Conservation (phyloP, 2,113 vertebrate genomes). For the Noturus placidus region DNA sequence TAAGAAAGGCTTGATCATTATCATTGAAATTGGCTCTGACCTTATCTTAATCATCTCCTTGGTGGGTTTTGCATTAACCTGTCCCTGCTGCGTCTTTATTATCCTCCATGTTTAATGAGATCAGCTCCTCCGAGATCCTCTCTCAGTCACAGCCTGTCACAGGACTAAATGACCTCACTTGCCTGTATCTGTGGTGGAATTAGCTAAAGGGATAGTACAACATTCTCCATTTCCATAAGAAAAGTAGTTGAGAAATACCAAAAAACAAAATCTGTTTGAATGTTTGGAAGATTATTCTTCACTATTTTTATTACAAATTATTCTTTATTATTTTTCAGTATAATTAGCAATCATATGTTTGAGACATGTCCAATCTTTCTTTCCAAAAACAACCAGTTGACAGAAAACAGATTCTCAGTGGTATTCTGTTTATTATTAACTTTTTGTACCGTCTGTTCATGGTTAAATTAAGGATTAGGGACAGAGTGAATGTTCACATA, state of each 20-base stretch:
- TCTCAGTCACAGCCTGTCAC: constrained; percentile 6
- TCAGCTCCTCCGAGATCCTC: constrained; percentile 37
- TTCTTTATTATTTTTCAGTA: background rate
- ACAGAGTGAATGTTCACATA: background rate
- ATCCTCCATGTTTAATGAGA: constrained; percentile 38
- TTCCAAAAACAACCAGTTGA: constrained; percentile 1
- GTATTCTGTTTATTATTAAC: background rate
- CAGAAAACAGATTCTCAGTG: background rate
- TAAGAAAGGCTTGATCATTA: constrained; percentile 32
- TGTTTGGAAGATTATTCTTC: background rate
- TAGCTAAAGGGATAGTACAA: background rate
- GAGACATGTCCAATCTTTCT: background rate
- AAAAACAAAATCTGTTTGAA: background rate
- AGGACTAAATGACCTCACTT: constrained; percentile 10
- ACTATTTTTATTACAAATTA: too few species aligned
- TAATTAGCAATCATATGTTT: background rate
- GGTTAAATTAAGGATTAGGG: background rate
- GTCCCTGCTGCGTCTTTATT: constrained; percentile 38
- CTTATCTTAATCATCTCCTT: constrained; percentile 39
- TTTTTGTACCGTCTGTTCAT: background rate
- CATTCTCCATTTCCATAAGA: background rate
- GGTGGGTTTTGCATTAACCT: constrained; percentile 31
- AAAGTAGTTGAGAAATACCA: background rate
- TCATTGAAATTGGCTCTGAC: constrained; percentile 38
- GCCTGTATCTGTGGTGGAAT: constrained; percentile 6